Percentiles rank a stretch among this genome's conserved stretches.
phyloP scores from a whole-genome alignment of 2,797 vertebrate genomes.

The Loris lydekkerianus region DNA sequence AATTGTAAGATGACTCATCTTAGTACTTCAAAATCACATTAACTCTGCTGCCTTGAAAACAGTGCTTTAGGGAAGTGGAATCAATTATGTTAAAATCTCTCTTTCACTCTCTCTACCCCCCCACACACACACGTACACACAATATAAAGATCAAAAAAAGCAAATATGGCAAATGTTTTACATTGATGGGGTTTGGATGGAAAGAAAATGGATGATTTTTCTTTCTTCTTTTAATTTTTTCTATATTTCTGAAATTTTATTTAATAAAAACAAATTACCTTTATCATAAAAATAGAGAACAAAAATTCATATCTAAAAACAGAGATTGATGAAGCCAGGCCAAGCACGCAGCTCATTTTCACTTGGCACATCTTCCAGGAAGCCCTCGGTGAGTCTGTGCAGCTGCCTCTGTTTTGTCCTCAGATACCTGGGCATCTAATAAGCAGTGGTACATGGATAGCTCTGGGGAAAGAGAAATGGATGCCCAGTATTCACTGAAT shows the following conservation, averaged over 20 bases:
- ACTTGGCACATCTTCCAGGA: neutral
- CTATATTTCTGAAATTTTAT: constrained; percentile 14
- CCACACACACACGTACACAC: neutral
- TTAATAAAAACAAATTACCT: constrained; percentile 29
- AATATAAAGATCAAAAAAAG: constrained; percentile 44
- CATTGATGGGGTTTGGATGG: neutral
- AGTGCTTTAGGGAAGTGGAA: constrained; percentile 33
- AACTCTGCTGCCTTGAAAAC: constrained; percentile 67
- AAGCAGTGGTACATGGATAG: neutral
- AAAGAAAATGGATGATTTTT: constrained; percentile 32
- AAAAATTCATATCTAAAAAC: neutral
- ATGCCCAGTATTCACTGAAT: neutral
- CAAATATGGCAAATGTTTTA: constrained; percentile 59
- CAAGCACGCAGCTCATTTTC: neutral
- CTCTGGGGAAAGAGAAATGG: neutral
- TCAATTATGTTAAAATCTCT: constrained; percentile 42
- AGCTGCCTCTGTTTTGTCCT: neutral
- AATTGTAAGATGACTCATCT: constrained; percentile 70
- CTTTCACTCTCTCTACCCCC: neutral
- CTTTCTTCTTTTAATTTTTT: constrained; percentile 43
- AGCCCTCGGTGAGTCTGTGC: rapidly evolving
- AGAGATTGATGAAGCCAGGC: neutral
- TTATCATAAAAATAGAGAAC: constrained; percentile 39
- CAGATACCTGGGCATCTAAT: neutral
- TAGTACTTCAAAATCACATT: constrained; percentile 63